Percentiles rank a stretch among this genome's conserved stretches.
phyloP scores from a whole-genome alignment of 1,140 invertebrate species.

The Drosophila ambigua region DNA sequence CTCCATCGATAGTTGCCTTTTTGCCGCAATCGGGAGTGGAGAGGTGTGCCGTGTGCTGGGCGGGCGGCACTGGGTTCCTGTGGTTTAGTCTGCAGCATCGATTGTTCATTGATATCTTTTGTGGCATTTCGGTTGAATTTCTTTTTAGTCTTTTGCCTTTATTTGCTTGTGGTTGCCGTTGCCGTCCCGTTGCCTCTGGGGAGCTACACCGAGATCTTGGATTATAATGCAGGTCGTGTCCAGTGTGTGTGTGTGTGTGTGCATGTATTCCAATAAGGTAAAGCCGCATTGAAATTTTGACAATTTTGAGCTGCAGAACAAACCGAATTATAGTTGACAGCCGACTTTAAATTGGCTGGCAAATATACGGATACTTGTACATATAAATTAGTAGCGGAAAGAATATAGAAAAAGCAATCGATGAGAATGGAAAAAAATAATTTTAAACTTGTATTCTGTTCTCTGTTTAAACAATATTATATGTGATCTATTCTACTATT shows the following conservation, averaged over 20 bases:
- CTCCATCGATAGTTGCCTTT: slow-evolving; percentile 36
- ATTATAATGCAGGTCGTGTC: slow-evolving; percentile 73
- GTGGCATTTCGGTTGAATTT: slow-evolving; percentile 46
- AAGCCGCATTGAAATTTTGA: slow-evolving; percentile 52
- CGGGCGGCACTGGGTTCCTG: slow-evolving; percentile 18
- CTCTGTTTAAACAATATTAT: no score
- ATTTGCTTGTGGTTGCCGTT: slow-evolving; percentile 50
- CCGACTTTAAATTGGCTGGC: slow-evolving; percentile 21
- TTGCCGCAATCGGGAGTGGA: slow-evolving; percentile 11
- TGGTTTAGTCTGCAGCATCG: slow-evolving; percentile 66
- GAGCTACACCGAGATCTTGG: slow-evolving; percentile 18
- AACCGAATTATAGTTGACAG: slow-evolving; percentile 36
- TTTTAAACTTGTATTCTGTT: no score
- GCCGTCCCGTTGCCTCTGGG: slow-evolving; percentile 31
- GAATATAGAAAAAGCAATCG: no score
- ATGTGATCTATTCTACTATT: no score
- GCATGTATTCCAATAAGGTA: slow-evolving; percentile 19
- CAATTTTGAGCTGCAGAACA: slow-evolving; percentile 37
- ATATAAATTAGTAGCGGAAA: no score
- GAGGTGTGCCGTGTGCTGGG: background rate
- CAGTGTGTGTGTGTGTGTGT: slow-evolving; percentile 29
- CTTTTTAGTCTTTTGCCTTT: slow-evolving; percentile 29
- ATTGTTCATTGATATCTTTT: slow-evolving; percentile 80
- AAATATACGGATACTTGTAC: background rate
- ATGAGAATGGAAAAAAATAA: no score